Evolutionary conservation across 2,797 vertebrate species (phyloP), one percentile per base, ranked within the genome.

Genomic region (Glyptemys insculpta): DNA sequence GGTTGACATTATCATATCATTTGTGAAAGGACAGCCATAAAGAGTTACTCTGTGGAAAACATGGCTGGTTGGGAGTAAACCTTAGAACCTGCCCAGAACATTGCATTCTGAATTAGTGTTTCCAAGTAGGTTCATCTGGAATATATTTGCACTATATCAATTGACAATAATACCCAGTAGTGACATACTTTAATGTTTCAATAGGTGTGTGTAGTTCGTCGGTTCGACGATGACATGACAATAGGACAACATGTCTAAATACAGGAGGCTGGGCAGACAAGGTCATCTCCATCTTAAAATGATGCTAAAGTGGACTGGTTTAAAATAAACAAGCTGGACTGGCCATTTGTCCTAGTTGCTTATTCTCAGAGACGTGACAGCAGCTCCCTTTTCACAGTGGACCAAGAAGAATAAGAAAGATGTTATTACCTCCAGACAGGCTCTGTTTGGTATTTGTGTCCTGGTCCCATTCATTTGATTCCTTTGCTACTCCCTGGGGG

Each of bases 211-310:
- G 8, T 25, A 9, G 54, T 54, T 23, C 23, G 4, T 54, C 1
- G 23, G 54, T 54, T 54, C 21, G 23, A 25, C 23, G 9, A 54
- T 54, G 23, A 54, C 23, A 10, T 54, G 54, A 54, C 54, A 54
- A 10, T 54, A 54, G 87, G 87, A 65, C 49, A 78, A 41, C 0
- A 0, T 89, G 54, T 80, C 80, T 84, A 79, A 95, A 57, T 25
- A 27, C 0, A 19, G 91, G 37, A 65, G 78, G 65, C 57, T 79
- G 89, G 85, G 52, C 50, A 86, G 72, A 49, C 21, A 65, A 85
- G 57, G 88, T 87, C 90, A 83, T 88, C 86, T 59, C 92, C 41
- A 27, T 87, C 95, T 80, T 86, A 88, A 91, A 91, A 54, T 91
- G 31, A n/a, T 89, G 41, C 92, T 86, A 54, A 85, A 91, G 52